Conservation (phyloP, 1,140 invertebrate genomes). For the Venustaconcha ellipsiformis region DNA sequence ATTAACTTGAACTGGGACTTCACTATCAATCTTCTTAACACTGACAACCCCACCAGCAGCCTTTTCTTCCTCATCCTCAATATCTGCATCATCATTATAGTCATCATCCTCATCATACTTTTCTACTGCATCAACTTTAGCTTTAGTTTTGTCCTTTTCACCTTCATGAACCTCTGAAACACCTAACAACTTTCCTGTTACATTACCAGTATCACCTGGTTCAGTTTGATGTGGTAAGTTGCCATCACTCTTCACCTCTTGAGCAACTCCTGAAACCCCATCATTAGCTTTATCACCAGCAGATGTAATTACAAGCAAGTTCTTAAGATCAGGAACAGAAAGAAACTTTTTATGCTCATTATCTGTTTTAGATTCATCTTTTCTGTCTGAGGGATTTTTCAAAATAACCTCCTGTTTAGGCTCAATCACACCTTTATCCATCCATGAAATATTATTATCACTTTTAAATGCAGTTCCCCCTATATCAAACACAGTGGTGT, state of each 20-base stretch:
- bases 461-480: neutral
- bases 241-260: neutral
- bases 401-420: too few relatives aligned
- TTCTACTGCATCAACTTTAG: constrained; percentile 8
- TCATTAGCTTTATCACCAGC: neutral
- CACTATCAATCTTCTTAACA: too few relatives aligned
- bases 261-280: neutral
- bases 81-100: neutral
- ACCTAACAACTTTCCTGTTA: neutral
- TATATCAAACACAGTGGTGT: neutral
- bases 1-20: too few relatives aligned
- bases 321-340: constrained; percentile 1
- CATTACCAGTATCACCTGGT: neutral
- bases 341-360: too few relatives aligned
- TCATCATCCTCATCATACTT: neutral
- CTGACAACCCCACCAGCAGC: too few relatives aligned
- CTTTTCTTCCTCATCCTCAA: constrained; percentile 1
- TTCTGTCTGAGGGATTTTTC: too few relatives aligned
- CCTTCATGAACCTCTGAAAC: neutral
- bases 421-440: neutral
- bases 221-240: neutral
- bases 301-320: neutral
- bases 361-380: too few relatives aligned
- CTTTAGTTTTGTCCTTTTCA: neutral
- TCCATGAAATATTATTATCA: neutral